Percentiles rank a stretch among this genome's conserved stretches.
phyloP scores from a whole-genome alignment of 2,113 vertebrate genomes.

The Oxygymnocypris stewartii region DNA sequence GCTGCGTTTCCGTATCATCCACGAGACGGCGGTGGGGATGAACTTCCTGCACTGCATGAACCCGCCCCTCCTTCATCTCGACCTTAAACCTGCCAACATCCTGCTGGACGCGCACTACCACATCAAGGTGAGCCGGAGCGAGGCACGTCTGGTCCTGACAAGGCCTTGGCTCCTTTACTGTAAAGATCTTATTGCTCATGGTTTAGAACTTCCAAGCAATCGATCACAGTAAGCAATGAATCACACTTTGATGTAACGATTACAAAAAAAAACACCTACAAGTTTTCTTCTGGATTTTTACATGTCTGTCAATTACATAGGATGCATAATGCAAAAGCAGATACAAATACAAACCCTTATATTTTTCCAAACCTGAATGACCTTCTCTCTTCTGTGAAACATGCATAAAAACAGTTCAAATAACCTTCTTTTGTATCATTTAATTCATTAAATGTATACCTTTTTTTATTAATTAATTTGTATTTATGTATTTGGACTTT shows the following conservation, averaged over 20 bases:
- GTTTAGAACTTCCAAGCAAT: neutral
- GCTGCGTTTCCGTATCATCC: conserved; percentile 91
- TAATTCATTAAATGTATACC: neutral
- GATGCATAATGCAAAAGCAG: neutral
- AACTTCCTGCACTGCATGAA: conserved; percentile 98
- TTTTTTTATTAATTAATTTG: neutral
- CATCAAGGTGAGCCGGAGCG: conserved; percentile 81
- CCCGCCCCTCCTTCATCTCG: conserved; percentile 92
- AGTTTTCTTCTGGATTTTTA: neutral
- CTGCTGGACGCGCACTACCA: conserved; percentile 96
- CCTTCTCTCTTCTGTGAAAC: neutral
- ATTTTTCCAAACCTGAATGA: neutral
- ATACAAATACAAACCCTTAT: too few relatives aligned
- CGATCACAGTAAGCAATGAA: neutral
- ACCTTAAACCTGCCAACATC: conserved; percentile 97
- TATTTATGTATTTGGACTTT: neutral
- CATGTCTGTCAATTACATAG: neutral
- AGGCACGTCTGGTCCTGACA: neutral
- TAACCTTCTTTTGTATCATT: too few relatives aligned
- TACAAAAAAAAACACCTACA: neutral
- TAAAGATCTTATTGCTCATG: neutral
- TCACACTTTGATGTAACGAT: neutral
- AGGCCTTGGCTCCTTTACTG: neutral
- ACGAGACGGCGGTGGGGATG: conserved; percentile 96
- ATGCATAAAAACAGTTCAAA: neutral